Conservation (phyloP, 1,140 invertebrate genomes). For the Drosophila trapezifrons region DNA sequence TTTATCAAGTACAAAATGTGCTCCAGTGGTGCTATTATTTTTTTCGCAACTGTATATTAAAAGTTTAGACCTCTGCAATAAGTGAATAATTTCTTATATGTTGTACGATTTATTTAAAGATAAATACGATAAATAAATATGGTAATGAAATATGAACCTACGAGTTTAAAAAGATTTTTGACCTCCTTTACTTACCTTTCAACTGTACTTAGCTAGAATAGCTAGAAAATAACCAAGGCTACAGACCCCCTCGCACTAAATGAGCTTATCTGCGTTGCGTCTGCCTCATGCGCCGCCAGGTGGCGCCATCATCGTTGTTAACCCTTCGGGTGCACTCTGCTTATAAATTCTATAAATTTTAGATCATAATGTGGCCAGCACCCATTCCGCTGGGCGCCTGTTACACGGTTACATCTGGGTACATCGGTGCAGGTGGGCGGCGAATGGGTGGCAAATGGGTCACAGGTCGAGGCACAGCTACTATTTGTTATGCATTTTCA, state of each 20-base stretch:
- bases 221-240: not conserved
- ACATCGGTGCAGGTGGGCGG: slow-evolving; percentile 27
- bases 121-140: too few species aligned
- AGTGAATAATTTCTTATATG: too few species aligned
- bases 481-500: slow-evolving; percentile 79
- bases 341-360: slow-evolving; percentile 83
- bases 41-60: too few species aligned
- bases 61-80: too few species aligned
- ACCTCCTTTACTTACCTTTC: not conserved
- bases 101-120: too few species aligned
- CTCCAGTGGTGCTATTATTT: too few species aligned
- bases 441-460: slow-evolving; percentile 44
- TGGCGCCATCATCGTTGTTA: slow-evolving; percentile 45
- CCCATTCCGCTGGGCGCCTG: slow-evolving; percentile 13
- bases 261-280: slow-evolving; percentile 24
- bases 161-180: not conserved
- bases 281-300: slow-evolving; percentile 34
- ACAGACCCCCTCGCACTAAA: not conserved
- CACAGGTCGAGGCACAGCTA: slow-evolving; percentile 27
- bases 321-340: slow-evolving; percentile 62
- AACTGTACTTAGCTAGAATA: not conserved
- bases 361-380: slow-evolving; percentile 72
- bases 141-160: too few species aligned
- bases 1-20: too few species aligned
- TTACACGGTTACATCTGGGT: slow-evolving; percentile 49